A percentile compares a stretch with the other conserved stretches of the same genome.
Evolutionary conservation across 2,888 invertebrate genomes (phyloP).

Genomic region (Dolichopus griseipennis): DNA sequence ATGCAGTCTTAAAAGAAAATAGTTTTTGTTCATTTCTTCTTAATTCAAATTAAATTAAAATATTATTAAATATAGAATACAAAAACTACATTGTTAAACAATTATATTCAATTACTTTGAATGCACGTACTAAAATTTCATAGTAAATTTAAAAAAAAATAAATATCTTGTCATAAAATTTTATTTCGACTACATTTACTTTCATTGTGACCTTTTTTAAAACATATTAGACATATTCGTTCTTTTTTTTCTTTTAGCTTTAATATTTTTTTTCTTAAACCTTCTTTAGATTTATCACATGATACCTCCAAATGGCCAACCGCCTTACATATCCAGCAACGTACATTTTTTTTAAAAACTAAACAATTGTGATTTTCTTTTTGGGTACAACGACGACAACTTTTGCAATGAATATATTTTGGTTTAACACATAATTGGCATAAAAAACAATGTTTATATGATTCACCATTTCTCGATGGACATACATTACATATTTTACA

Average conservation of each 20-base stretch:
- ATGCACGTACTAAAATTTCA: no score
- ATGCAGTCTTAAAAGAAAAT: no score
- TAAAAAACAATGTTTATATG: constrained; percentile 56
- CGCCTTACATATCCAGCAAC: constrained; percentile 36
- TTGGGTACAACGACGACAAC: constrained; percentile 58
- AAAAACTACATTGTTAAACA: no score
- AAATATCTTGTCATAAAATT: no score
- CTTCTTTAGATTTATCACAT: constrained; percentile 25
- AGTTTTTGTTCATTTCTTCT: no score
- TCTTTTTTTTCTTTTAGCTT: background rate
- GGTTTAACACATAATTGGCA: constrained; percentile 76
- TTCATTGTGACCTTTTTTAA: background rate
- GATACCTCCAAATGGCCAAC: constrained; percentile 37
- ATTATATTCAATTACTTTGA: no score
- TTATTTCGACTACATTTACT: background rate
- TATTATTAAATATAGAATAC: no score
- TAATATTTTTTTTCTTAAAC: constrained; percentile 17
- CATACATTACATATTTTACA: constrained; percentile 65
- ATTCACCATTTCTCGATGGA: constrained; percentile 64
- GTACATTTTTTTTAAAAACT: constrained; percentile 36
- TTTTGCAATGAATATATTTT: constrained; percentile 67
- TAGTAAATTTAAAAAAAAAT: no score
- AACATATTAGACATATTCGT: background rate
- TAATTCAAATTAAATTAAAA: no score
- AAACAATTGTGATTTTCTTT: constrained; percentile 48